These are phyloP conservation scores for Hippasteria phrygiana DNA, from an alignment of 53 echinoderm and acorn worm genomes.

Conservation along the genomic window DNA sequence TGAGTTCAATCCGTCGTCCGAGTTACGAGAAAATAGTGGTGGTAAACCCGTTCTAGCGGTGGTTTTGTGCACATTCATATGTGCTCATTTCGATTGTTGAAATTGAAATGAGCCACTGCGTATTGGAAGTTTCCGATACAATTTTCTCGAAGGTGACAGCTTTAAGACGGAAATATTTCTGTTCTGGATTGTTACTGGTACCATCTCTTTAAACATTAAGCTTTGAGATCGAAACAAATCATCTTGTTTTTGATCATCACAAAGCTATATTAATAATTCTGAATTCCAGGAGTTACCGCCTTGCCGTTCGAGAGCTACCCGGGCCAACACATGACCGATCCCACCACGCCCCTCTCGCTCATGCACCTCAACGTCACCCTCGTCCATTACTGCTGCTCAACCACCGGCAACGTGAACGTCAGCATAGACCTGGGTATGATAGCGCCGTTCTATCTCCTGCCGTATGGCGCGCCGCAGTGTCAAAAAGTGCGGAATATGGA, in stretches of 20 bases:
- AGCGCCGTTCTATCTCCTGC: slow-evolving; percentile 52
- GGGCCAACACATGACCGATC: slow-evolving; percentile 1
- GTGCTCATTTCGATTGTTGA: too few relatives aligned
- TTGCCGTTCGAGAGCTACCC: slow-evolving; percentile 26
- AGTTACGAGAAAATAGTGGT: too few relatives aligned
- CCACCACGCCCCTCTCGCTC: slow-evolving; percentile 34
- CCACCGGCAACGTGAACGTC: slow-evolving; percentile 35
- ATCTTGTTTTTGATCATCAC: not conserved
- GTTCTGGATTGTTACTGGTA: too few relatives aligned
- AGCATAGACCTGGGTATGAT: slow-evolving; percentile 54
- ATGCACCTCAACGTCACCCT: slow-evolving; percentile 44
- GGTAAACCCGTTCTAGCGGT: too few relatives aligned
- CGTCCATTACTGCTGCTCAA: slow-evolving; percentile 64
- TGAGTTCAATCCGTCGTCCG: too few relatives aligned
- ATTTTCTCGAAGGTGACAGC: too few relatives aligned
- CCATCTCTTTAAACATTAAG: too few relatives aligned
- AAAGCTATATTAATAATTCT: too few relatives aligned
- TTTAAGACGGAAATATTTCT: too few relatives aligned
- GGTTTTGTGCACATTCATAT: too few relatives aligned
- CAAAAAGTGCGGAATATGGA: slow-evolving; percentile 65
- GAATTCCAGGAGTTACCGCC: slow-evolving; percentile 26
- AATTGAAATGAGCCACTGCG: too few relatives aligned
- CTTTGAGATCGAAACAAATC: not conserved
- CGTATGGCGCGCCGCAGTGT: slow-evolving; percentile 54
- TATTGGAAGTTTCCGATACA: too few relatives aligned